Evolutionary conservation across 1,140 invertebrate genomes (phyloP), one percentile per base, ranked within the genome.

Genomic region (Drosophila kanapiae): DNA sequence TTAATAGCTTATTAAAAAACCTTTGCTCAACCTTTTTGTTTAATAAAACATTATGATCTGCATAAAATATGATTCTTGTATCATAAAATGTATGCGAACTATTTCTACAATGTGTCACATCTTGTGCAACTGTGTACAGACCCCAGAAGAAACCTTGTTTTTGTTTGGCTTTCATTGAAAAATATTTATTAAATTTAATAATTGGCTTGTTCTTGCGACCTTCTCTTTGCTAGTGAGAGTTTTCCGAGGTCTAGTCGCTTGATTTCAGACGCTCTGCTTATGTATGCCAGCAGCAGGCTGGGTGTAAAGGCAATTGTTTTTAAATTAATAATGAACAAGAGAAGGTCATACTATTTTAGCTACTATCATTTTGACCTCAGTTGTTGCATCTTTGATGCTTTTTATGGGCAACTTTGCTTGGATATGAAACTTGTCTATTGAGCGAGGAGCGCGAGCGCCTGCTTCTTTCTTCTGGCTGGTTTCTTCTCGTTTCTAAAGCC

Each of bases 351-450:
- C 11, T 49, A 51, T 51, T 51, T 53, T 18, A 64, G 53, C 31
- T 33, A 43, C 67, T 70, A 70, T 38, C 53, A 56, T 70, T 68
- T 68, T 70, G 48, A 35, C 27, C 63, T 37, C 63, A 70, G 49
- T 29, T 70, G 63, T 69, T 70, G 65, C 64, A 78, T 78, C 75
- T 71, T 54, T 65, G 54, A 58, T 75, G 48, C 71, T 69, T 67
- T 72, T 75, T 75, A 76, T 75, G 74, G 60, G 33, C 61, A 57
- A 61, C 56, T 71, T 37, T 35, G 71, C 60, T 56, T 65, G 60
- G 40, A 53, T 65, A 76, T 65, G 53, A 86, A 88, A 88, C 84
- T 87, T 78, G 84, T 87, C 84, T 90, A 87, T 82, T 72, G 35
- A 60, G 72, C 59, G 43, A 33, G 49, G n/a, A 7, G 29, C 14